Evolutionary conservation across 2,888 invertebrate genomes (phyloP).

Genomic region (Choreutis nemorana): DNA sequence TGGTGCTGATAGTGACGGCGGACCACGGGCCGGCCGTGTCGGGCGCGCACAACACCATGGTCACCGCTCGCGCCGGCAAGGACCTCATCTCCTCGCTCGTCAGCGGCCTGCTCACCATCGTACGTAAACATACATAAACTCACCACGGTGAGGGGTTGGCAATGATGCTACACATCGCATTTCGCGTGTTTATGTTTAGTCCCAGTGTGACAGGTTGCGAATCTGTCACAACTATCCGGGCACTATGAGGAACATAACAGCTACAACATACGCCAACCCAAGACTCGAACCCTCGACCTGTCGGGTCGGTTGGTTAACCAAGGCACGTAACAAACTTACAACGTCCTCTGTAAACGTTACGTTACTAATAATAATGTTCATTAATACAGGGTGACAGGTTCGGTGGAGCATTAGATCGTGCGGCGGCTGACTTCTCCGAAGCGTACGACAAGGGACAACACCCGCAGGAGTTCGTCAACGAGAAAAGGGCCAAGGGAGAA

Average conservation of each 20-base stretch:
- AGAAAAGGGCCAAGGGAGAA: conserved; percentile 95
- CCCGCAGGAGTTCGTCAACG: conserved; percentile 98
- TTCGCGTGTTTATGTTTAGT: too few species aligned
- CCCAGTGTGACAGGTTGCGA: too few species aligned
- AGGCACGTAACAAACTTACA: not conserved
- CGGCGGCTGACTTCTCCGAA: conserved; percentile 95
- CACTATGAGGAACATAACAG: too few species aligned
- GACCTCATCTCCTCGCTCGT: conserved; percentile 96
- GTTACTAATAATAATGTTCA: not conserved
- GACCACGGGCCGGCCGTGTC: conserved; percentile 99
- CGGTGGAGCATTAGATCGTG: conserved; percentile 98
- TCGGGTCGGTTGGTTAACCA: too few species aligned
- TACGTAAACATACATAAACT: conserved; percentile 64
- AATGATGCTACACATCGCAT: not conserved
- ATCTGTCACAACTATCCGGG: too few species aligned
- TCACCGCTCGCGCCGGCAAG: conserved; percentile 96
- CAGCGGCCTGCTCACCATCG: conserved; percentile 96
- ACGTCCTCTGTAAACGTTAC: not conserved
- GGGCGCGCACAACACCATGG: conserved; percentile 98
- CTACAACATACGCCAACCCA: too few species aligned
- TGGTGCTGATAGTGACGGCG: conserved; percentile 98
- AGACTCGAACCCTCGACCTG: too few species aligned
- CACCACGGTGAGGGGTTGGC: not conserved
- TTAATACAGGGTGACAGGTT: conserved; percentile 97
- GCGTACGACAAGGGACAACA: conserved; percentile 94